Evolutionary conservation across 2,888 invertebrate species (phyloP).

Genomic region (Lepidochrysops patricia): DNA sequence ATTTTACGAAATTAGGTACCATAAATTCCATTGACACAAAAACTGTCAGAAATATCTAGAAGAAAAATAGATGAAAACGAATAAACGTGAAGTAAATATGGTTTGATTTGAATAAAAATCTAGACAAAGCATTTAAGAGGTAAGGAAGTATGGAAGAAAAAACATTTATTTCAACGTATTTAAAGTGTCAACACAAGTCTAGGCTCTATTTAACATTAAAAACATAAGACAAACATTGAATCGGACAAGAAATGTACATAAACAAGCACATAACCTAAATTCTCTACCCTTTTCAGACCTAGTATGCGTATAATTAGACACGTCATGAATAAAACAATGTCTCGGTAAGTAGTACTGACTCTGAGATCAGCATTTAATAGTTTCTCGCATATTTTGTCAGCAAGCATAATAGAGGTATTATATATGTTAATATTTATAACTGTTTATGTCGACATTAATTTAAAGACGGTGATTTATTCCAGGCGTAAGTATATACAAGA

Average conservation of each 20-base stretch:
- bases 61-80: too few species aligned
- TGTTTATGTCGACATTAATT: background rate
- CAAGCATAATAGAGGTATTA: background rate
- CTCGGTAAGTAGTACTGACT: background rate
- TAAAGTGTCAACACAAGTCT: background rate
- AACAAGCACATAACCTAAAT: conserved; percentile 3
- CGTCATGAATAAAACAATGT: background rate
- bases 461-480: too few species aligned
- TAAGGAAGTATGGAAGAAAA: too few species aligned
- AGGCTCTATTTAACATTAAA: background rate
- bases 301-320: conserved; percentile 7
- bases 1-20: too few species aligned
- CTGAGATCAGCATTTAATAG: background rate
- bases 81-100: background rate
- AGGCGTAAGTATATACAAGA: background rate
- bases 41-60: too few species aligned
- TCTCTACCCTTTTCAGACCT: background rate
- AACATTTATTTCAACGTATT: too few species aligned
- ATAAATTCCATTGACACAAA: too few species aligned
- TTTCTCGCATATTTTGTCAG: background rate
- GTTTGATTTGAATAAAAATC: background rate
- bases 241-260: background rate
- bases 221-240: background rate
- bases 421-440: background rate
- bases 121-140: background rate